These are phyloP conservation scores for Fulica atra DNA, from an alignment of 2,113 vertebrate species.

Conservation along the genomic window DNA sequence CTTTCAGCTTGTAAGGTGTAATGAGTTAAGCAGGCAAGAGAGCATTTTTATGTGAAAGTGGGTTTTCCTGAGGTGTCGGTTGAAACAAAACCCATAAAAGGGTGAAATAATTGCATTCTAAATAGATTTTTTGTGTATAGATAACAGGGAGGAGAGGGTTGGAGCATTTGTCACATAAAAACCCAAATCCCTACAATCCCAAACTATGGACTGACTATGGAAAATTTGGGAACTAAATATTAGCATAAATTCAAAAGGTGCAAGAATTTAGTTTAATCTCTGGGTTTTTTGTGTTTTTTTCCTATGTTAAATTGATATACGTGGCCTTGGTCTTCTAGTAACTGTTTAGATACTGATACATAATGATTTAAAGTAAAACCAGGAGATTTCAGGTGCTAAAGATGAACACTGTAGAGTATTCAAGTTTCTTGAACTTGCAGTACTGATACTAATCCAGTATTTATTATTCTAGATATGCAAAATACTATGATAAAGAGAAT, in stretches of 20 bases:
- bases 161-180: not conserved
- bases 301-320: not conserved
- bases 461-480: not conserved
- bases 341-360: not conserved
- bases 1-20: not conserved
- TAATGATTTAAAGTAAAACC: not conserved
- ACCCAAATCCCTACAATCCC: fast-evolving
- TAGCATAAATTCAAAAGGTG: not conserved
- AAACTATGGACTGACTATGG: not conserved
- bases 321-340: not conserved
- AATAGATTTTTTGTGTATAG: not conserved
- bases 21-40: not conserved
- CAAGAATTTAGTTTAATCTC: not conserved
- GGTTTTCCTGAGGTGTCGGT: not conserved
- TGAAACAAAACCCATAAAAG: not conserved
- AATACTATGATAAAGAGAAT: not conserved
- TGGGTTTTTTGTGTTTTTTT: not conserved
- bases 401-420: not conserved
- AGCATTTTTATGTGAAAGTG: not conserved
- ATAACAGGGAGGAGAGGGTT: not conserved
- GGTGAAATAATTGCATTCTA: not conserved
- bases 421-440: not conserved
- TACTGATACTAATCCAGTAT: not conserved
- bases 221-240: not conserved
- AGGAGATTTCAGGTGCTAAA: not conserved